Evolutionary conservation across 2,888 invertebrate genomes (phyloP), one percentile per base, ranked within the genome.

Genomic region (Trichogramma evanescens): DNA sequence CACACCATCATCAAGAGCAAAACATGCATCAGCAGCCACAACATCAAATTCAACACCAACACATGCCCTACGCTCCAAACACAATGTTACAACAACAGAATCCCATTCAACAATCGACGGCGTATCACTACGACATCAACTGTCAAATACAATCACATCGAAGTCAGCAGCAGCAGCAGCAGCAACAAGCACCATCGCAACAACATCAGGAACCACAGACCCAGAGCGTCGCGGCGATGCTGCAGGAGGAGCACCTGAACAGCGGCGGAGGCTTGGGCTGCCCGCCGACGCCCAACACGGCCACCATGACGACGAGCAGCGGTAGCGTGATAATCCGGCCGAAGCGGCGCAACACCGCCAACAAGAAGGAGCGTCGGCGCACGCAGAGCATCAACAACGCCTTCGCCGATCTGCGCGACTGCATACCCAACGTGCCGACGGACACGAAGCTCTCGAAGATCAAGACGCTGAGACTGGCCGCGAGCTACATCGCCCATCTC

Each of bases 391-490:
- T 97, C 66, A 97, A 97, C 79, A 93, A 91, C 55, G 96, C 96
- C 0, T 97, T 96, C 76, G 89, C 93, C 0, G 92, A 93, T 71
- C 81, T 97, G 1, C 80, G 96, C 9, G 94, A 95, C 66, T 93
- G 95, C 77, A 97, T 97, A 70, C 97, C 97, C 0, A 95, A 96
- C 73, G 95, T 97, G 1, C 96, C 96, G 0, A 88, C 92, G 0
- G 96, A 97, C 74, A 97, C 96, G 0, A 97, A 96, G 79, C 79
- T 96, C 41, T 94, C 94, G 9, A 96, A 95, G 86, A 96, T 96
- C 69, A 97, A 97, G 80, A 97, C 96, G 0, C 82, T 97, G 41
- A 84, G 95, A 63, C 80, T 97, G 70, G 96, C 96, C 0, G 96
- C 93, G 0, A 89, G 91, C 0, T 95, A 95, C 79, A 95, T 95